These are phyloP conservation scores for Hoplostethus atlanticus DNA, from an alignment of 2,797 vertebrate species.

Conservation along the genomic window DNA sequence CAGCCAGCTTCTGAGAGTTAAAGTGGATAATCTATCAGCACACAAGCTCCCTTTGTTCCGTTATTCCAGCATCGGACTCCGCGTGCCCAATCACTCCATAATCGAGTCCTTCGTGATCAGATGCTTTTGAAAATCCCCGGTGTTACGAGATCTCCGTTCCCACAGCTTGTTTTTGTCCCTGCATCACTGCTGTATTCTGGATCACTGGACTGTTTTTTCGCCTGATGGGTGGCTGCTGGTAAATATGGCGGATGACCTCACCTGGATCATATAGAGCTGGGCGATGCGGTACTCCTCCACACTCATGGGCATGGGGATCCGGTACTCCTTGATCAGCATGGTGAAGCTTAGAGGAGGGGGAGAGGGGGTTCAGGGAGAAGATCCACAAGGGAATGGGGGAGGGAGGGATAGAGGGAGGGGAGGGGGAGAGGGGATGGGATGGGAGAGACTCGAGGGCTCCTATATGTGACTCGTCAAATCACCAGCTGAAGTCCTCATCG, in stretches of 20 bases:
- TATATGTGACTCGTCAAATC: conserved; percentile 82
- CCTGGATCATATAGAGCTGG: conserved; percentile 99
- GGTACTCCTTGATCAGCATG: conserved; percentile 98
- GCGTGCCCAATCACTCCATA: conserved; percentile 63
- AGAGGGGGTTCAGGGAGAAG: conserved; percentile 49
- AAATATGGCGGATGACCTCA: conserved; percentile 67
- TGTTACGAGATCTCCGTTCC: conserved; percentile 11
- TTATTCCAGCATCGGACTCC: conserved; percentile 39
- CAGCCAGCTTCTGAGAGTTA: conserved; percentile 48
- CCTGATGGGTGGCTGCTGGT: conserved; percentile 8
- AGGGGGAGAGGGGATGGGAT: conserved; percentile 45
- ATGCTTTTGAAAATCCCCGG: conserved; percentile 18
- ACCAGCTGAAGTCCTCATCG: conserved; percentile 81
- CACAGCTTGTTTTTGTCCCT: background rate
- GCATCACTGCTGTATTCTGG: background rate
- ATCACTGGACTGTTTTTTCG: background rate
- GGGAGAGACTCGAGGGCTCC: conserved; percentile 56
- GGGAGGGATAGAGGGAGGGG: conserved; percentile 38
- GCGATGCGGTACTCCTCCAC: conserved; percentile 99
- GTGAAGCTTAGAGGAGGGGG: conserved; percentile 73
- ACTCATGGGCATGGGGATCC: conserved; percentile 96
- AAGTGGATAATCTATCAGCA: conserved; percentile 71
- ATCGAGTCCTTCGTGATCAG: conserved; percentile 22
- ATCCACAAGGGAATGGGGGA: conserved; percentile 50
- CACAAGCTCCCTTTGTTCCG: conserved; percentile 72